Evolutionary conservation across 1,140 invertebrate species (phyloP), one percentile per base, ranked within the genome.

Genomic region (Drosophila sproati): DNA sequence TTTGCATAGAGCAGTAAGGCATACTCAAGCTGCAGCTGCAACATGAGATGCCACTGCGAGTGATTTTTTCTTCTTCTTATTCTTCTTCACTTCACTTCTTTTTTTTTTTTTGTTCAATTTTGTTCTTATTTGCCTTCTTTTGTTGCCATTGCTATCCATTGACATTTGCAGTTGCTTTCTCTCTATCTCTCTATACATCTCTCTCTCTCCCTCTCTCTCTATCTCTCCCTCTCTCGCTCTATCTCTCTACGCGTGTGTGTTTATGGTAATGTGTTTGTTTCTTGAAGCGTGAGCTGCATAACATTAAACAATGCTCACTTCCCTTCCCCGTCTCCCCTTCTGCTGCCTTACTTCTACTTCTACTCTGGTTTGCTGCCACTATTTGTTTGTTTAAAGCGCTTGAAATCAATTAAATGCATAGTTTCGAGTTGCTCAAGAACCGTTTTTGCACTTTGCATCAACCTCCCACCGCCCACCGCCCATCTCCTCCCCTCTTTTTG

Each of bases 361-460:
- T 2, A 62, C 28, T 34, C 5, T 32, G 2, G 56, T 28, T 28
- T 59, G 31, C 54, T 31, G 39, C 34, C 52, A 69, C 51, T 51
- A 43, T 56, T 64, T 59, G 69, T 87, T 87, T 82, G 76, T 54
- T 82, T 78, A 63, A 80, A 82, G 77, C 69, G 71, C 85, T 89
- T 70, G 67, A 88, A 88, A 88, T 88, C 83, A 88, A 88, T 88
- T 88, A 88, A 88, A 88, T 88, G 83, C 83, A 89, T 89, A 88
- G 85, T 83, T 88, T 89, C 70, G 50, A 88, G 77, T 89, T 83
- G 66, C 82, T 72, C 61, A 54, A 74, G 57, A 54, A 62, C 12
- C 54, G 45, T 57, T 70, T 57, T 70, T 75, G 73, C 73, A 75
- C 67, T 70, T 74, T 66, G 31, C 37, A n/a, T 8, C 5, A 12